Evolutionary conservation across 2,113 vertebrate genomes (phyloP), one percentile per base, ranked within the genome.

Genomic region (Notiomystis cincta): DNA sequence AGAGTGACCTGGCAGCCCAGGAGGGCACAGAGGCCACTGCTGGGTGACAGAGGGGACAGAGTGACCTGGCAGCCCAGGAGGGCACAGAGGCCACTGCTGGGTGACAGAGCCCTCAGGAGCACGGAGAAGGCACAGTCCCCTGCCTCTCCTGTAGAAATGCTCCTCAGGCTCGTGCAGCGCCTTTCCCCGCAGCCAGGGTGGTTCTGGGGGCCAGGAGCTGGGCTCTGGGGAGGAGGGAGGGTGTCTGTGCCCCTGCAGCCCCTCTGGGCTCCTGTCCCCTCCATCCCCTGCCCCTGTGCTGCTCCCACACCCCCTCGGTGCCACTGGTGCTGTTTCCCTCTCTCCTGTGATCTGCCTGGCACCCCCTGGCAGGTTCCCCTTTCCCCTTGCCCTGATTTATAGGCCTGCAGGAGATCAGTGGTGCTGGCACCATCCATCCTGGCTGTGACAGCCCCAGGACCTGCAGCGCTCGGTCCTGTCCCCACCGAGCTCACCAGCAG

Each of bases 321-420:
- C 18, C 61, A 7, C 0, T 11, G 21, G 19, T 8, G 0, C 57
- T 9, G 16, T 19, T 50, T 15, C 51, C 35, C 35, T 15, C 12
- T 19, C 38, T 38, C 42, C 67, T 11, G 33, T 48, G 44, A 1
- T 7, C 7, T 1, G 2, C 56, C 31, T 60, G 57, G 73, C 20
- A 3, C 47, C 62, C 67, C 64, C 45, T 31, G 30, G 45, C 51
- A 77, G 64, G 42, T 21, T 85, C 51, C 28, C 3, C 1, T 28
- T 77, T 72, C 69, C 77, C 85, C 85, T 89, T 40, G 89, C 33
- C 10, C 45, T 30, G 69, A 71, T 56, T 66, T 22, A 60, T 22
- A 7, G 12, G 10, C 30, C 77, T 2, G 14, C 60, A 40, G 60
- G 2, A 17, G 44, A 23, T 15, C 53, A 21, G 42, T 1, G 24